A percentile compares a stretch with the other conserved stretches of the same genome.
These are phyloP conservation scores for Patella ulyssiponensis DNA, from an alignment of 2,888 invertebrate genomes.

Conservation along the genomic window DNA sequence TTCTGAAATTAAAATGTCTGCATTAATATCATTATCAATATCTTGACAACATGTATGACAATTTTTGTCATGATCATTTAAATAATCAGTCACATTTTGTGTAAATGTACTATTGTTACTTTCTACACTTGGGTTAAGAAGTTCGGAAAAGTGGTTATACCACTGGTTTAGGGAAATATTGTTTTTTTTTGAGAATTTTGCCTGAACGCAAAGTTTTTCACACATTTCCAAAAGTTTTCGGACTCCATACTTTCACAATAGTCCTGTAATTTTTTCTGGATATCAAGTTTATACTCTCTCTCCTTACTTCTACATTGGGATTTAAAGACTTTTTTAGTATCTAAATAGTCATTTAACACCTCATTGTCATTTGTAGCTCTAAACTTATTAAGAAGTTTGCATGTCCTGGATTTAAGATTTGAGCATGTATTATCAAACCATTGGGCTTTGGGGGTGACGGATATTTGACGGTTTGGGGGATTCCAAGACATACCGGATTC, in stretches of 20 bases:
- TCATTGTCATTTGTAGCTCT: not conserved
- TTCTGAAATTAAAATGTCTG: not conserved
- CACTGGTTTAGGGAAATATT: constrained; percentile 1
- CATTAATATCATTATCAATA: not conserved
- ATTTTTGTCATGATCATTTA: not conserved
- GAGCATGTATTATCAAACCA: not conserved
- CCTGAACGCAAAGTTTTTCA: not conserved
- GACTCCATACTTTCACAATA: not conserved
- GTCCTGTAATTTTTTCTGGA: not conserved
- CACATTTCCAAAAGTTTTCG: not conserved
- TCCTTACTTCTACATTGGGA: not conserved
- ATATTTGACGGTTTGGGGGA: not conserved
- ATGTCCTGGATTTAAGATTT: not conserved
- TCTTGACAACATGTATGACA: not conserved
- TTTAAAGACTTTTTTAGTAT: not conserved
- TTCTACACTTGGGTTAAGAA: not conserved
- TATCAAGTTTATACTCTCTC: not conserved
- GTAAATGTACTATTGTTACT: not conserved
- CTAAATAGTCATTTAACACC: not conserved
- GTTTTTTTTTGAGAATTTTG: not conserved
- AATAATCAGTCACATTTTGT: not conserved
- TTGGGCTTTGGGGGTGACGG: not conserved
- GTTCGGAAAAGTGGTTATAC: not conserved
- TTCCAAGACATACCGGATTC: not conserved
- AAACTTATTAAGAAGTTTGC: not conserved